A percentile compares a stretch with the other conserved stretches of the same genome.
phyloP scores from a whole-genome alignment of 2,797 vertebrate species.

The Myiotriccus ornatus region DNA sequence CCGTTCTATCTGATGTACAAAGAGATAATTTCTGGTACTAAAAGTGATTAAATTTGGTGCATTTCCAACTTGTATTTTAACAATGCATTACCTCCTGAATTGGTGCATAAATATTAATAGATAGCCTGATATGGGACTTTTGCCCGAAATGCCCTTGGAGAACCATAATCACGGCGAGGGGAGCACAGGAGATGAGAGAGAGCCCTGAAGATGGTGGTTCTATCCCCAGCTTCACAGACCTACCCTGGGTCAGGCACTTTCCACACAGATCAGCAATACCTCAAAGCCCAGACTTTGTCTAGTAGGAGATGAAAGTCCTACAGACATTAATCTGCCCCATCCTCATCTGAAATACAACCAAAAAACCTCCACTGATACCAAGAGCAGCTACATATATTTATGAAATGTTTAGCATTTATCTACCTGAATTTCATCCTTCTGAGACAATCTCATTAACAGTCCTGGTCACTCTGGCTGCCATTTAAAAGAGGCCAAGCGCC shows the following conservation, averaged over 20 bases:
- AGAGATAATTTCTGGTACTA: slow-evolving; percentile 43
- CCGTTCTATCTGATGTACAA: neutral
- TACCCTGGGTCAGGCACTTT: neutral
- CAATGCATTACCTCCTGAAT: slow-evolving; percentile 49
- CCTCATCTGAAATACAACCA: neutral
- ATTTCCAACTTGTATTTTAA: slow-evolving; percentile 63
- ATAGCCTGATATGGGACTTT: slow-evolving; percentile 29
- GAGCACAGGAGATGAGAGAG: slow-evolving; percentile 22
- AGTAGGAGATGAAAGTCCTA: neutral
- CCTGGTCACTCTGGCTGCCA: rapidly evolving
- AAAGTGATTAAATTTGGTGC: slow-evolving; percentile 60
- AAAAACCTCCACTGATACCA: neutral
- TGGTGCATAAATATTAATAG: slow-evolving; percentile 66
- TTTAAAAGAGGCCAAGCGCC: neutral
- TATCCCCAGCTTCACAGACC: neutral
- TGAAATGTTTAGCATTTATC: neutral
- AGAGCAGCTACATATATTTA: neutral
- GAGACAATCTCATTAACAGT: neutral
- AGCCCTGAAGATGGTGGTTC: neutral
- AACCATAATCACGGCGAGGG: neutral
- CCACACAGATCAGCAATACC: neutral
- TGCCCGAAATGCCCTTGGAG: slow-evolving; percentile 54
- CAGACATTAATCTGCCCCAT: neutral
- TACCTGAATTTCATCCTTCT: neutral
- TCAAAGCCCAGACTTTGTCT: slow-evolving; percentile 23